phyloP scores from a whole-genome alignment of 2,888 invertebrate species.

The Spilarctia lutea region DNA sequence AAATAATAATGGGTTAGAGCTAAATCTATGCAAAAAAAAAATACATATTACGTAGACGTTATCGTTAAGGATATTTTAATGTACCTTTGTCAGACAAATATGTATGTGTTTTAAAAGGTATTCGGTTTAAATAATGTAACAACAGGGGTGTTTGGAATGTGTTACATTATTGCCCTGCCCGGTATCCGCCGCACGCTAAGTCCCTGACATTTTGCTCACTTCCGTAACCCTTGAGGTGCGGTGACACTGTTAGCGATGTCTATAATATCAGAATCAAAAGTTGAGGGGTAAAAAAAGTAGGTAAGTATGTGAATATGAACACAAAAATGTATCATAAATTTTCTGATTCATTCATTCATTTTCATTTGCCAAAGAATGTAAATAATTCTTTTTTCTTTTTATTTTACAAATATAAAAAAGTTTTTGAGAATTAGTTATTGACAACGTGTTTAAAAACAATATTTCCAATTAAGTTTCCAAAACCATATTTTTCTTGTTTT shows the following conservation, averaged over 20 bases:
- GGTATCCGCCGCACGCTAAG: constrained; percentile 60
- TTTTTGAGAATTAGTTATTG: too few relatives aligned
- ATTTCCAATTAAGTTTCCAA: not conserved
- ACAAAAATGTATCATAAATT: too few relatives aligned
- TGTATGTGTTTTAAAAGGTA: constrained; percentile 10
- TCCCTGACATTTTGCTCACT: constrained; percentile 79
- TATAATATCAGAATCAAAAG: constrained; percentile 4
- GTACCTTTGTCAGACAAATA: constrained; percentile 20
- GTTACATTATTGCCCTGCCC: constrained; percentile 47
- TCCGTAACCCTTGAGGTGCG: constrained; percentile 65
- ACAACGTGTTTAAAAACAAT: not conserved
- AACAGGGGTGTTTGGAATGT: constrained; percentile 35
- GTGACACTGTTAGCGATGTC: constrained; percentile 31
- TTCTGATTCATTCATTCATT: not conserved
- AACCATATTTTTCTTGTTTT: not conserved
- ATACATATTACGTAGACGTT: constrained; percentile 11
- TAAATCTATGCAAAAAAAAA: constrained; percentile 17
- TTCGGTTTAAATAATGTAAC: constrained; percentile 28
- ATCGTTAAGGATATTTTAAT: constrained; percentile 9
- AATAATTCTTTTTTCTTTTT: not conserved
- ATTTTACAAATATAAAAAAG: too few relatives aligned
- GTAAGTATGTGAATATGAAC: not conserved
- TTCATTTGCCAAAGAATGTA: not conserved
- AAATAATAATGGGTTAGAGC: constrained; percentile 8
- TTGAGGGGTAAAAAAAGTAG: not conserved